These are phyloP conservation scores for Leptinotarsa undecemlineata DNA, from an alignment of 1,140 invertebrate genomes.

Conservation along the genomic window DNA sequence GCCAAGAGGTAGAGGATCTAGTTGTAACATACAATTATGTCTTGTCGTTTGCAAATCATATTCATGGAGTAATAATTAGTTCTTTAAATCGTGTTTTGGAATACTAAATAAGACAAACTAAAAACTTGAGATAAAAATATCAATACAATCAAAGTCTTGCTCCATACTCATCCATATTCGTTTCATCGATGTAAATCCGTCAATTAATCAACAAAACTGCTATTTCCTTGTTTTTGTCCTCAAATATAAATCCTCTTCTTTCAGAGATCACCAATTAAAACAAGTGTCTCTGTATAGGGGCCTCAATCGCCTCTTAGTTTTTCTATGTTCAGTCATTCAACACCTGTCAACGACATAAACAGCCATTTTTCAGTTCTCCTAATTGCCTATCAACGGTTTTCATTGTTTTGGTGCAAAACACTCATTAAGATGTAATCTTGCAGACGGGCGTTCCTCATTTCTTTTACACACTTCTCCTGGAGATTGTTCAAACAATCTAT, in stretches of 20 bases:
- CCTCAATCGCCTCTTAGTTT: no score
- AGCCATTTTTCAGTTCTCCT: slow-evolving; percentile 1
- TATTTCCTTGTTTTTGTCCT: not conserved
- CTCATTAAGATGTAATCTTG: slow-evolving; percentile 6
- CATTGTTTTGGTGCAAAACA: slow-evolving; percentile 18
- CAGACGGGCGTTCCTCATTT: not conserved
- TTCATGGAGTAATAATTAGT: no score
- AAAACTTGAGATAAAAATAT: no score
- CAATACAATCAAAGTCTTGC: no score
- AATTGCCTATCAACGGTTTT: slow-evolving; percentile 4
- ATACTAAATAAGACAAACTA: no score
- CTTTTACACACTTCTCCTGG: not conserved
- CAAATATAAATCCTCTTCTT: not conserved
- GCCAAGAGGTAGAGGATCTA: no score
- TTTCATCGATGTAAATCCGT: not conserved
- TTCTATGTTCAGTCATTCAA: not conserved
- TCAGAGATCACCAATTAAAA: not conserved
- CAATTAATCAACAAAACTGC: not conserved
- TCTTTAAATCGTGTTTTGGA: no score
- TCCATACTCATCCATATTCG: not conserved
- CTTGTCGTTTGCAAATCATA: no score
- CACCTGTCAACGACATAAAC: not conserved
- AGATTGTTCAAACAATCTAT: not conserved
- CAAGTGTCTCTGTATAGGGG: not conserved
- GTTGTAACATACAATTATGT: no score